Evolutionary conservation across 2,888 invertebrate species (phyloP), one percentile per base, ranked within the genome.

Genomic region (Callinectes sapidus): DNA sequence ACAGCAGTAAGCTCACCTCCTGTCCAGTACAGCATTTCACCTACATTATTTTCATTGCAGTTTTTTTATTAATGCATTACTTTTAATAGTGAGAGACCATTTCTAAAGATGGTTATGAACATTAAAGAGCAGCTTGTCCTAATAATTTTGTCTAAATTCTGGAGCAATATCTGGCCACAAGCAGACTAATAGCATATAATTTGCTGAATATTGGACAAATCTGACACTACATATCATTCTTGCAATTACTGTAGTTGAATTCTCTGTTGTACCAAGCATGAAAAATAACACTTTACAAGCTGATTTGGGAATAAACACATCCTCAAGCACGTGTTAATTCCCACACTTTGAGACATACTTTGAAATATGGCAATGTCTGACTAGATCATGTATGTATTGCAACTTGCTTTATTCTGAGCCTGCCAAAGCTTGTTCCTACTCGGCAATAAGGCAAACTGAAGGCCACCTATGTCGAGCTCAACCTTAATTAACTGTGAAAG

Each of bases 361-460:
- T 32, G 81, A 16, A 35, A 35, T 28, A 16, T 35, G 81, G 81
- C 35, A 81, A 71, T 6, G 35, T 81, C 16, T 35, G 35, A 81
- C 81, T 16, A 81, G 32, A 32, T 16, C 71, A 71, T 2, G n/a
- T n/a, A 28, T 28, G 28, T 6, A 5, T 61, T 28, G 28, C 71
- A 71, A 71, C n/a, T 71, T 28, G 23, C n/a, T 71, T 28, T 32
- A 81, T 32, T 35, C 35, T 81, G 35, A 81, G 81, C 35, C 0
- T 81, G 14, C 18, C 13, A 81, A 81, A 35, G 81, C 81, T 35
- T 18, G n/a, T 14, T n/a, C 13, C 32, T 81, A 81, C 81, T 16
- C 13, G 81, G 81, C 81, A n/a, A 71, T 81, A 81, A 81, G 81
- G 81, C 81, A 35, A 81, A 32, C 81, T 81, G 35, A 81, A 81